Base-by-base conservation (phyloP, 2,797 vertebrate genomes). In the Leptoclinus maculatus region DNA sequence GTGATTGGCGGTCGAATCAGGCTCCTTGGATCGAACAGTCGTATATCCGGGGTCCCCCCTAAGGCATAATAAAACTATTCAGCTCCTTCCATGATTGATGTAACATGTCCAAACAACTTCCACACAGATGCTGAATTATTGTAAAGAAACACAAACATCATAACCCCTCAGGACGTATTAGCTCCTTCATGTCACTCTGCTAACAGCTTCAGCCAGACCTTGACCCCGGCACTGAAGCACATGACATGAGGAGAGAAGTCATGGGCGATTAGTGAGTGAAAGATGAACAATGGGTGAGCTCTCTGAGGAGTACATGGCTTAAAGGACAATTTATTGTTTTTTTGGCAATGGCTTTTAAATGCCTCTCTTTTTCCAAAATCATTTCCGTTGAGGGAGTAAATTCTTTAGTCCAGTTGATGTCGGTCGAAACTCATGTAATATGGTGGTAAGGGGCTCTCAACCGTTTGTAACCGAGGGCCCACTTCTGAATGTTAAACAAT, bases 121-220 rank as follows among this genome's bases (percentile, higher is more conserved):
- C 8, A 0, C 65, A 57, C 60, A 32, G 53, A 63, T 6, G 27
- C 65, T 56, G 51, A 71, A 13, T 77, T 75, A 67, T 19, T 64
- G 54, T 51, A 21, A 71, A 34, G 49, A 66, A 70, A 73, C 45
- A 49, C 54, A 83, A 66, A 82, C 69, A 73, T 67, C 7, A 56
- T 19, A 65, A 67, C 51, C 74, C 66, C 74, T 38, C 43, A 43
- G 71, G 69, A 65, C 13, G 7, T 39, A 21, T 71, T 4, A 64
- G 65, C 82, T 75, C 69, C 47, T 80, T 71, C 69, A 38, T 0
- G 76, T 85, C 34, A 3, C 34, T 4, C 34, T 77, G 63, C 85
- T 75, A 74, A 89, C 78, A 43, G 79, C 56, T 56, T 32, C 12
- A 62, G 71, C 6, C 43, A 75, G 85, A 83, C 77, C 73, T 88